Percentiles rank a stretch among this genome's conserved stretches.
phyloP scores from a whole-genome alignment of 1,140 invertebrate species.

The Drosophila repletoides region DNA sequence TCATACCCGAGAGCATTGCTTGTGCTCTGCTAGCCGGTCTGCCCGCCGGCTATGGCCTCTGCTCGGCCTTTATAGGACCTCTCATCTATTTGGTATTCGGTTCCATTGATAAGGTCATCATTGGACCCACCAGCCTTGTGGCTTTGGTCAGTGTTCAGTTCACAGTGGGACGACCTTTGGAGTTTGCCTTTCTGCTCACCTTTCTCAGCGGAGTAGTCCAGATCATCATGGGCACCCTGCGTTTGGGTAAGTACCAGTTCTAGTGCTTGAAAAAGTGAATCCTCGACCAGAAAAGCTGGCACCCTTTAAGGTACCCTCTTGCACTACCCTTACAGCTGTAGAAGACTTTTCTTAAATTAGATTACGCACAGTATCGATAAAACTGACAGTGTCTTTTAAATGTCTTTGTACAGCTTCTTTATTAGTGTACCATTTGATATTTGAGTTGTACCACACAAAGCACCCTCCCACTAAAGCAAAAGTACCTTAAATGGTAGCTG shows the following conservation, averaged over 20 bases:
- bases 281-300: too few relatives aligned
- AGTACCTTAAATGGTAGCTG: too few relatives aligned
- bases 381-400: too few relatives aligned
- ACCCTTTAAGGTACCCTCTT: too few relatives aligned
- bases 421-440: too few relatives aligned
- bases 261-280: background rate
- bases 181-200: constrained; percentile 91
- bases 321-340: too few relatives aligned
- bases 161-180: constrained; percentile 87
- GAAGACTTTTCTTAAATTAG: too few relatives aligned
- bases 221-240: constrained; percentile 87
- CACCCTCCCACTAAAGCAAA: too few relatives aligned
- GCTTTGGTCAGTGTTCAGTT: constrained; percentile 87
- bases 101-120: constrained; percentile 94
- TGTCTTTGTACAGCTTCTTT: too few relatives aligned
- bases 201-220: constrained; percentile 91
- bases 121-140: constrained; percentile 94
- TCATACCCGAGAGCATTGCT: constrained; percentile 93
- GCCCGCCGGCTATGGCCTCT: constrained; percentile 85
- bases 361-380: too few relatives aligned
- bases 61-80: constrained; percentile 85
- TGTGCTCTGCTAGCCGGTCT: constrained; percentile 90
- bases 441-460: too few relatives aligned
- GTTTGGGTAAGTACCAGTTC: constrained; percentile 73
- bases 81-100: constrained; percentile 95